Evolutionary conservation across 2,888 invertebrate species (phyloP).

Genomic region (Agrochola lychnidis): DNA sequence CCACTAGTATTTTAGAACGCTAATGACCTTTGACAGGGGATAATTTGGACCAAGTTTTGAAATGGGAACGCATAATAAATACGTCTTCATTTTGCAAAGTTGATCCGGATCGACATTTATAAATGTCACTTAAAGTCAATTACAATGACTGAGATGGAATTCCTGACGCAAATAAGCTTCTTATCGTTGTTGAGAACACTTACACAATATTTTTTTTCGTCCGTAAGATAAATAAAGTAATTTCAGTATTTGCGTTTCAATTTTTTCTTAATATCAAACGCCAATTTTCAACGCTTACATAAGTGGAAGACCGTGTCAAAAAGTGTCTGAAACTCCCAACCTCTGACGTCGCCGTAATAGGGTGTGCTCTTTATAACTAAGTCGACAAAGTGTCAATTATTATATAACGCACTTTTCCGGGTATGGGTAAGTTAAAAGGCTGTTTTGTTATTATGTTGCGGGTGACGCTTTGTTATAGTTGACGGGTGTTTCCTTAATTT

Average conservation of each 20-base stretch:
- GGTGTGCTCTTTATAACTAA: background rate
- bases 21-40: slow-evolving; percentile 37
- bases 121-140: background rate
- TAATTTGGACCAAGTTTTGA: slow-evolving; percentile 37
- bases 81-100: background rate
- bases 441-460: too few relatives aligned
- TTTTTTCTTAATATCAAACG: background rate
- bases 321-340: background rate
- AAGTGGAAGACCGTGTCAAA: background rate
- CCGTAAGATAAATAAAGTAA: background rate
- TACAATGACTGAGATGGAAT: background rate
- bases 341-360: background rate
- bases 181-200: background rate
- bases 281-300: background rate
- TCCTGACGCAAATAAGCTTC: background rate
- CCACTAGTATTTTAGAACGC: slow-evolving; percentile 16
- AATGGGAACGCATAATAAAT: background rate
- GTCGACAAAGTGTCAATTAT: background rate
- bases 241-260: background rate
- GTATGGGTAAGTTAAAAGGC: too few relatives aligned
- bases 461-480: too few relatives aligned
- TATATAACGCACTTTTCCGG: background rate
- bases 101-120: background rate
- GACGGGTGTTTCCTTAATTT: too few relatives aligned
- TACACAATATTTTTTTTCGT: background rate